Evolutionary conservation across 2,113 vertebrate genomes (phyloP).

Genomic region (Heterocephalus glaber): DNA sequence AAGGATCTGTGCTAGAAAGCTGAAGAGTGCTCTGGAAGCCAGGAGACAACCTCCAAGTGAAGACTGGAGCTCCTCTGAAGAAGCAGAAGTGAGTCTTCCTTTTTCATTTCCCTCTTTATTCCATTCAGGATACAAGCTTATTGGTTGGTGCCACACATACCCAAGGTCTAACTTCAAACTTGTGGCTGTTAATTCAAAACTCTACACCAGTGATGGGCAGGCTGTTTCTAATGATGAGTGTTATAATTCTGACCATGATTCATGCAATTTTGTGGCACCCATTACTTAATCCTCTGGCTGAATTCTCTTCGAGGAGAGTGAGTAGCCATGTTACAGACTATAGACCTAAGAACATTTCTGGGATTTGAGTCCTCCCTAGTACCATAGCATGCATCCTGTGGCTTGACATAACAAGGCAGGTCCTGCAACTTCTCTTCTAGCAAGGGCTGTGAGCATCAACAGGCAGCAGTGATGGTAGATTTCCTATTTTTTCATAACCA

Average conservation of each 20-base stretch:
- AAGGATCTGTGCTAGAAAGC: too few relatives aligned
- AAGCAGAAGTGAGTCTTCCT: too few relatives aligned
- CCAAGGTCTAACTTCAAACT: slow-evolving; percentile 99
- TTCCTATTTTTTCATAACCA: slow-evolving; percentile 55
- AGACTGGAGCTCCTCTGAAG: too few relatives aligned
- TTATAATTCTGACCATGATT: slow-evolving; percentile 94
- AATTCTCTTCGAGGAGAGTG: slow-evolving; percentile 94
- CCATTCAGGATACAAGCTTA: too few relatives aligned
- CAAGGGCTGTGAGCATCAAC: neutral
- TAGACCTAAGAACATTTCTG: neutral
- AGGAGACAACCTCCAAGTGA: too few relatives aligned
- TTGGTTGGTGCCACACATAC: too few relatives aligned
- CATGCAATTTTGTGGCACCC: slow-evolving; percentile 96
- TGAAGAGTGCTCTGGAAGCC: too few relatives aligned
- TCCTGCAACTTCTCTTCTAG: neutral
- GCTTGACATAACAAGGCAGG: neutral
- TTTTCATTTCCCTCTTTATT: too few relatives aligned
- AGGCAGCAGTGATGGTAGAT: slow-evolving; percentile 1
- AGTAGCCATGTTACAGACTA: neutral
- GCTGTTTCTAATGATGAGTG: slow-evolving; percentile 94
- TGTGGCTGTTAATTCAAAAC: slow-evolving; percentile 91
- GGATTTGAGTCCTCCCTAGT: slow-evolving; percentile 10
- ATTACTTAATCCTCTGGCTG: slow-evolving; percentile 93
- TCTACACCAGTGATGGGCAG: slow-evolving; percentile 95
- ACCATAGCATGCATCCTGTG: neutral